phyloP scores from a whole-genome alignment of 1,140 invertebrate genomes.

The Dryas iulia region DNA sequence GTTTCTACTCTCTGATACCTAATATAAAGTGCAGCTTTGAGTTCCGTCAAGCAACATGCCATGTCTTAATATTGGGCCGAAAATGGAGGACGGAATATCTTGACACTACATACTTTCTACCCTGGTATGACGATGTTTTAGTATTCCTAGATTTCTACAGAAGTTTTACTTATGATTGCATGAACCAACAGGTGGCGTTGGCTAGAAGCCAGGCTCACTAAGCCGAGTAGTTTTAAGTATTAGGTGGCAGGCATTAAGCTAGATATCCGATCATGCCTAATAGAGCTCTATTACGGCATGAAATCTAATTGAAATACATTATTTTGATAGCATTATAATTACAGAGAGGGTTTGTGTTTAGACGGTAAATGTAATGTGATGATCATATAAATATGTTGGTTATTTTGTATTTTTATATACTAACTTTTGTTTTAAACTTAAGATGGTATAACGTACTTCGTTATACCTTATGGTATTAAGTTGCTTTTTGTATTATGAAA shows the following conservation, averaged over 20 bases:
- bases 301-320: constrained; percentile 1
- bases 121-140: too few relatives aligned
- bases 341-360: background rate
- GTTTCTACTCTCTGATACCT: too few relatives aligned
- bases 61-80: too few relatives aligned
- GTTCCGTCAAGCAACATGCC: too few relatives aligned
- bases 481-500: too few relatives aligned
- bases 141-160: background rate
- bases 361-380: background rate
- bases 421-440: too few relatives aligned
- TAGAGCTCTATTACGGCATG: constrained; percentile 8
- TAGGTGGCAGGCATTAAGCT: constrained; percentile 38
- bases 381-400: background rate
- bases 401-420: too few relatives aligned
- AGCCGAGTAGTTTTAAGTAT: constrained; percentile 43
- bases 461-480: too few relatives aligned
- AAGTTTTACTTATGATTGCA: constrained; percentile 14
- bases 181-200: constrained; percentile 60
- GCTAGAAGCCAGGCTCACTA: constrained; percentile 45
- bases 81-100: too few relatives aligned
- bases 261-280: constrained; percentile 24
- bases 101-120: too few relatives aligned
- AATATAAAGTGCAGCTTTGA: too few relatives aligned
- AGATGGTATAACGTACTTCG: too few relatives aligned
- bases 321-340: background rate